These are phyloP conservation scores for Ctenopoma multispine DNA, from an alignment of 2,797 vertebrate genomes.

Conservation along the genomic window DNA sequence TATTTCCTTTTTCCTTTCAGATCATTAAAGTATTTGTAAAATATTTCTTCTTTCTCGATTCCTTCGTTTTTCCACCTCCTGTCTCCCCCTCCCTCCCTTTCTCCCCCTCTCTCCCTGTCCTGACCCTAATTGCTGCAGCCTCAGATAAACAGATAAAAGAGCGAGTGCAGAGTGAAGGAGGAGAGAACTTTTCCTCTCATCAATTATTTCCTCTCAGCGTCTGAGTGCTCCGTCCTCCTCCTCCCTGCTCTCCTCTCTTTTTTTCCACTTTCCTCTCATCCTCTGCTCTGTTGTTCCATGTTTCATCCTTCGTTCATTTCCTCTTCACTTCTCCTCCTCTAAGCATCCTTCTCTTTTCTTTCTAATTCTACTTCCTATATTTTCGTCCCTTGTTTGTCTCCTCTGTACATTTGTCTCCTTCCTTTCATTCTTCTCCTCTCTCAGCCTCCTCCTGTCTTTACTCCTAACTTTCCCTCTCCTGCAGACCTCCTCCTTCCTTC, in stretches of 20 bases:
- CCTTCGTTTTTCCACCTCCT: too few species aligned
- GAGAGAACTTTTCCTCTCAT: conserved; percentile 59
- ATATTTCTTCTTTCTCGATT: too few species aligned
- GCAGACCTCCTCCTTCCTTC: neutral
- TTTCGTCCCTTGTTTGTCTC: neutral
- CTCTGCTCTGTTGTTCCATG: neutral
- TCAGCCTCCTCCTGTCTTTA: neutral
- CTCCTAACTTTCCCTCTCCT: too few species aligned
- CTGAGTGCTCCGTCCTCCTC: conserved; percentile 40
- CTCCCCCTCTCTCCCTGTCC: conserved; percentile 4
- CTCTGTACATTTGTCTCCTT: neutral
- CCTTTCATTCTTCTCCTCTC: neutral
- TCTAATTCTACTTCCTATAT: neutral
- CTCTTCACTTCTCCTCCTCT: neutral
- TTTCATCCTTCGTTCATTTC: too few species aligned
- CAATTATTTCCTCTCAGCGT: conserved; percentile 63
- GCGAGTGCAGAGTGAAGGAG: conserved; percentile 28
- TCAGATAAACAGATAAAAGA: conserved; percentile 50
- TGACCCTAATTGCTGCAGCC: conserved; percentile 53
- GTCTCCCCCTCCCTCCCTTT: neutral
- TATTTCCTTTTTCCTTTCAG: too few species aligned
- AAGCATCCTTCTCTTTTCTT: neutral
- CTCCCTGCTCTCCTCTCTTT: neutral
- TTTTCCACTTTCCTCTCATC: neutral
- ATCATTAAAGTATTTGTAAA: too few species aligned